phyloP scores from a whole-genome alignment of 1,140 invertebrate genomes.

The Apis dorsata region DNA sequence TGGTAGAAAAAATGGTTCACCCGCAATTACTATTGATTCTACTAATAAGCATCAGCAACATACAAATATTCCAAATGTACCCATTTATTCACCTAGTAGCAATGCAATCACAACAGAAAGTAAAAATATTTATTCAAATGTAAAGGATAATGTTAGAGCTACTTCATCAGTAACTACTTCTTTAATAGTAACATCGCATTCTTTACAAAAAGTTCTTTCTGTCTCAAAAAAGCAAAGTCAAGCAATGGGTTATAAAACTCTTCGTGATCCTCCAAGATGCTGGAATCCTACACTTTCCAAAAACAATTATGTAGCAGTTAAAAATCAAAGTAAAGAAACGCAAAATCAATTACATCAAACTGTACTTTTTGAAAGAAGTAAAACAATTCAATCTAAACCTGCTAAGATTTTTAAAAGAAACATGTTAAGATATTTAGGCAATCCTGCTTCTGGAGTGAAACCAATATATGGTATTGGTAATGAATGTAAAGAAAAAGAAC shows the following conservation, averaged over 20 bases:
- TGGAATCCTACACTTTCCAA: constrained; percentile 83
- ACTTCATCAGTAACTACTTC: constrained; percentile 31
- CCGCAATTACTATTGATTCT: constrained; percentile 21
- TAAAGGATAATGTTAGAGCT: constrained; percentile 24
- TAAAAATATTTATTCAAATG: constrained; percentile 36
- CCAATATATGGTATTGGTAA: constrained; percentile 81
- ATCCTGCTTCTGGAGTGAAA: constrained; percentile 83
- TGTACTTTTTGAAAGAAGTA: constrained; percentile 54
- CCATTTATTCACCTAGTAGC: constrained; percentile 74
- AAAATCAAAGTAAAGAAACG: constrained; percentile 71
- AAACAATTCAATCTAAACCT: constrained; percentile 77
- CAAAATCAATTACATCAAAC: constrained; percentile 59
- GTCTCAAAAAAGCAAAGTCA: constrained; percentile 70
- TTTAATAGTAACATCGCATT: constrained; percentile 40
- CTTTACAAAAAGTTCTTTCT: constrained; percentile 59
- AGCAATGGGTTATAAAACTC: constrained; percentile 80
- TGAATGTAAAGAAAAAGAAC: constrained; percentile 73
- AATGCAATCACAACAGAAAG: constrained; percentile 39
- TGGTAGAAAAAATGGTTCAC: constrained; percentile 65
- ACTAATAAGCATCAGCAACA: constrained; percentile 65
- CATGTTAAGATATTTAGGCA: constrained; percentile 82
- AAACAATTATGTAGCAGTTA: constrained; percentile 78
- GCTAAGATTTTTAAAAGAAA: constrained; percentile 83
- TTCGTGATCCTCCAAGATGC: constrained; percentile 81
- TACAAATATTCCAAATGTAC: constrained; percentile 75